These are phyloP conservation scores for Calameuta pallipes DNA, from an alignment of 2,888 invertebrate genomes.

Conservation along the genomic window DNA sequence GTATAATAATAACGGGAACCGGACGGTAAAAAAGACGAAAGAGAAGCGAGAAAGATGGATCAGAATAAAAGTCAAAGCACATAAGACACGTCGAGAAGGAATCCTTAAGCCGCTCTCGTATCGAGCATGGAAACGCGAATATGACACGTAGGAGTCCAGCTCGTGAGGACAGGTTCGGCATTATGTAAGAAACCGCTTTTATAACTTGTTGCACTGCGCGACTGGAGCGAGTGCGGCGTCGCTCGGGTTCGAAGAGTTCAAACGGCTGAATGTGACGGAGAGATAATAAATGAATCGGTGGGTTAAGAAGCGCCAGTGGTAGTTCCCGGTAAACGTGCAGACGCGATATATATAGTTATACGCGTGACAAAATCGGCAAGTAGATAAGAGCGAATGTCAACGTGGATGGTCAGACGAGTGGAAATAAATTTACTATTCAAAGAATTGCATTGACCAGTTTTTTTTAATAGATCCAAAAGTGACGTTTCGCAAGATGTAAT, in stretches of 20 bases:
- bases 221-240: neutral
- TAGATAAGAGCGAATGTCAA: constrained; percentile 15
- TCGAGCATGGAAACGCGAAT: neutral
- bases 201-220: constrained; percentile 20
- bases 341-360: too few species aligned
- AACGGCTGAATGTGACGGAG: neutral
- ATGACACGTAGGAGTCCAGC: constrained; percentile 26
- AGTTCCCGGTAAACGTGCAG: too few species aligned
- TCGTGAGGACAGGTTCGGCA: constrained; percentile 20
- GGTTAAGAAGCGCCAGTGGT: neutral
- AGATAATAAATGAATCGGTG: neutral
- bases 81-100: too few species aligned
- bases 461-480: too few species aligned
- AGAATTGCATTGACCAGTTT: neutral
- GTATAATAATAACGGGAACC: too few species aligned
- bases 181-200: constrained; percentile 32
- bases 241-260: too few species aligned
- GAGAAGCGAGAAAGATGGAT: too few species aligned
- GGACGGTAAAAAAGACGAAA: too few species aligned
- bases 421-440: constrained; percentile 8
- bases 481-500: too few species aligned
- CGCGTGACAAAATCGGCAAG: too few species aligned
- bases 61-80: too few species aligned
- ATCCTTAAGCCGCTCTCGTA: too few species aligned
- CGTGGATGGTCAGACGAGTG: neutral